Percentiles rank a stretch among this genome's conserved stretches.
phyloP scores from a whole-genome alignment of 1,140 invertebrate species.

The Phortica variegata region DNA sequence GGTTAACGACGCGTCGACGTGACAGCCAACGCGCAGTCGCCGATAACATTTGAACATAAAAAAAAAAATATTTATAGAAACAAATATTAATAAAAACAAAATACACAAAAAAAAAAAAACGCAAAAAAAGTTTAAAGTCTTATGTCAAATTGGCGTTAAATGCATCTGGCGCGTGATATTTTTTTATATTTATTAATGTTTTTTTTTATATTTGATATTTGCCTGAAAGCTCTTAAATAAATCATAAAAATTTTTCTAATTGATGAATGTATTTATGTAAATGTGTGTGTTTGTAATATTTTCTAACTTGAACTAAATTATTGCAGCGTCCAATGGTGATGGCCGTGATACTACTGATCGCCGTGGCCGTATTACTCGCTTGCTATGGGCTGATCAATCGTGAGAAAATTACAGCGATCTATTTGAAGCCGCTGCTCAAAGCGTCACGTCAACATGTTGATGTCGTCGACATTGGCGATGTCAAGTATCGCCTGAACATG shows the following conservation, averaged over 20 bases:
- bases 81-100: neutral
- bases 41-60: conserved; percentile 1
- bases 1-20: too few relatives aligned
- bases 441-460: conserved; percentile 16
- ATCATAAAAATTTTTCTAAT: neutral
- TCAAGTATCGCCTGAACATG: neutral
- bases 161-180: too few relatives aligned
- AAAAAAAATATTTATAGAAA: conserved; percentile 1
- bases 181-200: too few relatives aligned
- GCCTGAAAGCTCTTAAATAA: too few relatives aligned
- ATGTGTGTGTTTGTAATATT: too few relatives aligned
- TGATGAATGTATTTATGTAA: neutral
- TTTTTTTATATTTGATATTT: too few relatives aligned
- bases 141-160: too few relatives aligned
- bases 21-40: too few relatives aligned
- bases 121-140: neutral
- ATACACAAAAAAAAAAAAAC: neutral
- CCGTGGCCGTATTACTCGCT: conserved; percentile 45
- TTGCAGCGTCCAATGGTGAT: conserved; percentile 45
- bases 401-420: conserved; percentile 35
- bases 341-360: conserved; percentile 51
- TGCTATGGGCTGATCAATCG: conserved; percentile 46
- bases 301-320: neutral
- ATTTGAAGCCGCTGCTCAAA: conserved; percentile 40
- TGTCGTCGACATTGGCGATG: too few relatives aligned